These are phyloP conservation scores for Drosophila rubida DNA, from an alignment of 2,888 invertebrate species.

Conservation along the genomic window DNA sequence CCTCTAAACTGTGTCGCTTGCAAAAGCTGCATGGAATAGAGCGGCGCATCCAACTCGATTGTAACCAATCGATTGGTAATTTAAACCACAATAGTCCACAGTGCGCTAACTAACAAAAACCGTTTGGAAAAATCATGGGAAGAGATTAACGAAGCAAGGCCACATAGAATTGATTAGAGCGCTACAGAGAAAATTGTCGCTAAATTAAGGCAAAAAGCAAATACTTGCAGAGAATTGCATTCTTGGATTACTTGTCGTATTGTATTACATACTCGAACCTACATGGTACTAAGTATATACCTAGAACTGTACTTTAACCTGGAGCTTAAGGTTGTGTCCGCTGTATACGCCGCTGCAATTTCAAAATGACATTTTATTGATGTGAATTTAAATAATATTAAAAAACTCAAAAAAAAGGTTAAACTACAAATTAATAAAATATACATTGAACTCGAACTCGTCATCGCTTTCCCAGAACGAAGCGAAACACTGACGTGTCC, in stretches of 20 bases:
- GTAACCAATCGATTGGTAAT: not conserved
- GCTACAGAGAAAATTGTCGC: constrained; percentile 5
- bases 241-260: constrained; percentile 11
- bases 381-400: constrained; percentile 25
- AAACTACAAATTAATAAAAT: constrained; percentile 4
- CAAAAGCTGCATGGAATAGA: not conserved
- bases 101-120: constrained; percentile 27
- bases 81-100: constrained; percentile 2
- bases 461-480: constrained; percentile 1
- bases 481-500: not conserved
- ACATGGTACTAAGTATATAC: constrained; percentile 12
- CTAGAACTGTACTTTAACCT: constrained; percentile 40
- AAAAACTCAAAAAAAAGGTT: not conserved
- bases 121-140: constrained; percentile 3
- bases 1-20: not conserved
- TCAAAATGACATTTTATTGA: constrained; percentile 55
- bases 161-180: constrained; percentile 51
- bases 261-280: constrained; percentile 31
- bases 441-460: constrained; percentile 12
- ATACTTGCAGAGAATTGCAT: constrained; percentile 11
- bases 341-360: constrained; percentile 53
- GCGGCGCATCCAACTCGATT: constrained; percentile 9
- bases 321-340: constrained; percentile 60
- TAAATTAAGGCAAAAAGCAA: constrained; percentile 12
- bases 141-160: constrained; percentile 31